Base-by-base conservation (phyloP, 2,797 vertebrate genomes). In the Phalloptychus januarius region DNA sequence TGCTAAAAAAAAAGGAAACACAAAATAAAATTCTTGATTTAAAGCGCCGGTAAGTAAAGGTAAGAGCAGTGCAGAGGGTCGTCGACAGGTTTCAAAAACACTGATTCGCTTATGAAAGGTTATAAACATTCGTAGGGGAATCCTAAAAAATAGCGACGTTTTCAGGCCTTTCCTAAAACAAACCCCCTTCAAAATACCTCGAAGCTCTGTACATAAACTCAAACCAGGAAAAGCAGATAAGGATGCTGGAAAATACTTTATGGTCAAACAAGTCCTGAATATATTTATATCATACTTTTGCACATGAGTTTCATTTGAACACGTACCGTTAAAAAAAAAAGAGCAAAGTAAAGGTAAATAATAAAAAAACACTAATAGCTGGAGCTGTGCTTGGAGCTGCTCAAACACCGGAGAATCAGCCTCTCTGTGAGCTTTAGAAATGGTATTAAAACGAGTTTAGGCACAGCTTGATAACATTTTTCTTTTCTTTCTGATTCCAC, bases 111-210 rank as follows among this genome's bases (percentile, higher is more conserved):
- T 91, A 89, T 92, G 88, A 94, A 91, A 91, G 87, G 86, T 91
- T 91, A 92, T 84, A 91, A 94, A 94, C 93, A 94, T 93, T 93
- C 92, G 89, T 87, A 86, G 84, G 86, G 86, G 84, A 85, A 82
- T 90, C 83, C 79, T 88, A 81, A 88, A 89, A 92, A 92, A 89
- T 88, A 87, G 89, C 84, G 4, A 72, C 23, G 28, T 79, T 1
- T n/a, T 16, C 38, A 83, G 78, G 72, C 74, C 40, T 86, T 87
- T 86, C 78, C 81, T 87, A 76, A 79, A 91, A 88, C 72, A 50
- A 86, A 86, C 71, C 90, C 82, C 81, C 12, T 73, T 73, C 50
- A 75, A 91, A 92, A 91, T 84, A 88, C 87, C 89, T 87, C 90
- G 75, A 87, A 93, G 83, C 91, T 91, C 86, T 92, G 90, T 91